Evolutionary conservation across 2,113 vertebrate species (phyloP).

Genomic region (Aphelocoma coerulescens): DNA sequence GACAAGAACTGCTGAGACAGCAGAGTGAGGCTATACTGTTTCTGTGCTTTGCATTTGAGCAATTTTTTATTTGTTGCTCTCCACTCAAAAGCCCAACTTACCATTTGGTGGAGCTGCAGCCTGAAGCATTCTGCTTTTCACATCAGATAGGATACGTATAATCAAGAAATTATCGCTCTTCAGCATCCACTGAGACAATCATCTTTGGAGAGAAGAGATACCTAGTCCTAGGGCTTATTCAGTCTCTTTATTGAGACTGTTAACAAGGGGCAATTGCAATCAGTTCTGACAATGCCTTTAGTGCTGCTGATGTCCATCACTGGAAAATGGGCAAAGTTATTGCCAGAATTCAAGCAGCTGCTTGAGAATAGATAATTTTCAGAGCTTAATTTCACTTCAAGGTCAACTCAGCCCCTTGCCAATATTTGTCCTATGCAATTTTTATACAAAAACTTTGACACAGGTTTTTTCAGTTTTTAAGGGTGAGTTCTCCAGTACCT

Average conservation of each 20-base stretch:
- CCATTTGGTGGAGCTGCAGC: neutral
- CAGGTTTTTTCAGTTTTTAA: neutral
- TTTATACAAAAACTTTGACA: neutral
- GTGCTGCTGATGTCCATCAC: neutral
- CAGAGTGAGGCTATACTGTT: neutral
- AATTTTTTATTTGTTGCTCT: neutral
- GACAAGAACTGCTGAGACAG: conserved; percentile 22
- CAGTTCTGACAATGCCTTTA: neutral
- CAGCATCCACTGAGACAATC: neutral
- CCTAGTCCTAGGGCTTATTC: neutral
- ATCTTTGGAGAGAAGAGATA: neutral
- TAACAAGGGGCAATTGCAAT: neutral
- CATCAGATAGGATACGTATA: neutral
- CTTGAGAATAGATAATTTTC: neutral
- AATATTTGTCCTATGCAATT: neutral
- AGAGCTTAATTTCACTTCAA: neutral
- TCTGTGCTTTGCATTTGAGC: neutral
- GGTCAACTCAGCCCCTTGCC: neutral
- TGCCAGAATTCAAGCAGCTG: neutral
- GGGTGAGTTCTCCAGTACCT: neutral
- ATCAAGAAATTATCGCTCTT: conserved; percentile 9
- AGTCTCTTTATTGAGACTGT: neutral
- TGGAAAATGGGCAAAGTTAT: neutral
- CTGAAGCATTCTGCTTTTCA: neutral
- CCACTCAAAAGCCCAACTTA: neutral